A percentile compares a stretch with the other conserved stretches of the same genome.
phyloP scores from a whole-genome alignment of 2,888 invertebrate species.

The Leucophenga montana region DNA sequence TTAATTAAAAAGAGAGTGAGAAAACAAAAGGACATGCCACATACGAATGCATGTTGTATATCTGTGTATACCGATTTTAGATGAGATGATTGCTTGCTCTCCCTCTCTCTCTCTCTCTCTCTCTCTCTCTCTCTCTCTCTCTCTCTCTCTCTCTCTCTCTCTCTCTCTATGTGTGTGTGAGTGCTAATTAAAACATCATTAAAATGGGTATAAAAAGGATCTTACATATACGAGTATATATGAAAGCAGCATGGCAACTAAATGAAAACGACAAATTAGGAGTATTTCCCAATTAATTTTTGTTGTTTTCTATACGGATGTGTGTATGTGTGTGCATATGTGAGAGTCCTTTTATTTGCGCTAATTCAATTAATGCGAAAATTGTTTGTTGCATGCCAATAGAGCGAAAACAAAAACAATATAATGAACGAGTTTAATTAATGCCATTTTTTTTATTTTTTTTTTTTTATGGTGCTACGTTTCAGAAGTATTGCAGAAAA shows the following conservation, averaged over 20 bases:
- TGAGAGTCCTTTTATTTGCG: constrained; percentile 20
- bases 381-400: constrained; percentile 14
- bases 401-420: constrained; percentile 8
- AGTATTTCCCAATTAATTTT: constrained; percentile 2
- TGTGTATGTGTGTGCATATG: constrained; percentile 3
- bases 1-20: constrained; percentile 13
- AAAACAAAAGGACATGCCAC: constrained; percentile 1
- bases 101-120: too few relatives aligned
- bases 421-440: constrained; percentile 30
- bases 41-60: constrained; percentile 4
- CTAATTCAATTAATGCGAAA: constrained; percentile 25
- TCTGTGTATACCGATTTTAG: constrained; percentile 7
- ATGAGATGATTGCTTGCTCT: constrained; percentile 8
- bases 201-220: constrained; percentile 15
- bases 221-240: background rate
- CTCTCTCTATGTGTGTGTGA: constrained; percentile 36
- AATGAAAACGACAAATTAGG: background rate
- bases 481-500: background rate
- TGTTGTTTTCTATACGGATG: background rate
- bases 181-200: constrained; percentile 64
- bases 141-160: too few relatives aligned
- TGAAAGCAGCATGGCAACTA: background rate
- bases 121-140: too few relatives aligned
- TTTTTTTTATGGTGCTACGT: background rate
- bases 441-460: constrained; percentile 3